Evolutionary conservation across 2,888 invertebrate genomes (phyloP), one percentile per base, ranked within the genome.

Genomic region (Endotricha flammealis): DNA sequence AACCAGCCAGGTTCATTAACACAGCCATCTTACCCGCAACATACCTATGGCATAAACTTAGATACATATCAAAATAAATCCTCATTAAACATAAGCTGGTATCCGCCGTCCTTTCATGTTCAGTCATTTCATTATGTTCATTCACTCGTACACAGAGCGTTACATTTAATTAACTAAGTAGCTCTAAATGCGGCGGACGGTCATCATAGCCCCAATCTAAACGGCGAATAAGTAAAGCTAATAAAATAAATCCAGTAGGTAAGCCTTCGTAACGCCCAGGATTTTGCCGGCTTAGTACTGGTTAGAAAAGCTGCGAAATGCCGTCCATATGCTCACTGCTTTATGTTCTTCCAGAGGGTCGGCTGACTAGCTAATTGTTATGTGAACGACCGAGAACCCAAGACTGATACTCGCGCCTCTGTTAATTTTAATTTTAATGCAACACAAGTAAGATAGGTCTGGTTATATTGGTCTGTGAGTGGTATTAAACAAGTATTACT

Each of bases 221-320:
- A 60, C 61, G 53, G 60, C 65, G 73, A 71, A 73, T 75, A 69
- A 74, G 71, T 69, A 69, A 75, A 76, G 56, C 73, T 72, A 77
- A 79, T 79, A 75, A 78, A 78, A 77, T 75, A 75, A 74, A 78
- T 76, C 79, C 70, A 59, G 59, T 68, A n/a, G n/a, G n/a, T n/a
- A 69, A 75, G 66, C 71, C 64, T 42, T 49, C 47, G 57, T 70
- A 69, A 75, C 64, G 57, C 67, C 53, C 42, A 40, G 67, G 75
- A 61, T 69, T 75, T 77, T 65, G 61, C 67, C 51, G 62, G 75
- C 74, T 79, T 70, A 73, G 62, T 62, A 58, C 55, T 60, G 70
- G 64, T 69, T 67, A 68, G 55, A 63, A 69, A 69, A 66, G 70
- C 64, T 64, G 58, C 60, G 53, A 63, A 69, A 68, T 54, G 52